Percentiles rank a stretch among this genome's conserved stretches.
phyloP scores from a whole-genome alignment of 2,888 invertebrate genomes.

The Amphimallon solstitiale region DNA sequence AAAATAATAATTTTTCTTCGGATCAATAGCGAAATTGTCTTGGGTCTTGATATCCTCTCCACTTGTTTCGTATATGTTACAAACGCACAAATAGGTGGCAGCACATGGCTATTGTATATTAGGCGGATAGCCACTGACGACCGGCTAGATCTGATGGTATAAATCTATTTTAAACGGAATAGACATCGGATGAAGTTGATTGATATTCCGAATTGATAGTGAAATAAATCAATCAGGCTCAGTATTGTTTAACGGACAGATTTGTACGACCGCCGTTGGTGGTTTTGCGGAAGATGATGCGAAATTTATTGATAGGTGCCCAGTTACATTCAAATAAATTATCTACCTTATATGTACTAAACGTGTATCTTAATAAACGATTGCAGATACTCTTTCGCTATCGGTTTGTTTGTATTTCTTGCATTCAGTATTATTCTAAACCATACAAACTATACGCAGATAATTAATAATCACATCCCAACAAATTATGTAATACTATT shows the following conservation, averaged over 20 bases:
- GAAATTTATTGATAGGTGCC: slow-evolving; percentile 22
- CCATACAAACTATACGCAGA: neutral
- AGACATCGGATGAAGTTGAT: slow-evolving; percentile 30
- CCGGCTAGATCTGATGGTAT: slow-evolving; percentile 14
- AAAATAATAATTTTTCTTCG: too few relatives aligned
- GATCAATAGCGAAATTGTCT: too few relatives aligned
- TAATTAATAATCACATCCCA: too few relatives aligned
- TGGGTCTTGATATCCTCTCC: too few relatives aligned
- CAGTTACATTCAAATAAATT: slow-evolving; percentile 13
- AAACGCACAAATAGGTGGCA: too few relatives aligned
- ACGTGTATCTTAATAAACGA: neutral
- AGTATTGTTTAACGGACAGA: slow-evolving; percentile 32
- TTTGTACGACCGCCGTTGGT: slow-evolving; percentile 31
- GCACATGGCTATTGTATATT: slow-evolving; percentile 21
- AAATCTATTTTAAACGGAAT: slow-evolving; percentile 25
- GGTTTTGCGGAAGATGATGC: slow-evolving; percentile 26
- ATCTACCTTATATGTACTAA: slow-evolving; percentile 3
- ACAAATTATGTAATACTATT: too few relatives aligned
- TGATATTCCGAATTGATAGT: slow-evolving; percentile 31
- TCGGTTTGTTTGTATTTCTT: neutral
- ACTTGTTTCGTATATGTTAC: too few relatives aligned
- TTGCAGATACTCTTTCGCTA: neutral
- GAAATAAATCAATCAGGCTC: slow-evolving; percentile 30
- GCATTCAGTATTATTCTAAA: neutral
- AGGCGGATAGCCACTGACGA: slow-evolving; percentile 17